Conservation (phyloP, 35 echinoderm and acorn worm species). For the Apostichopus californicus region DNA sequence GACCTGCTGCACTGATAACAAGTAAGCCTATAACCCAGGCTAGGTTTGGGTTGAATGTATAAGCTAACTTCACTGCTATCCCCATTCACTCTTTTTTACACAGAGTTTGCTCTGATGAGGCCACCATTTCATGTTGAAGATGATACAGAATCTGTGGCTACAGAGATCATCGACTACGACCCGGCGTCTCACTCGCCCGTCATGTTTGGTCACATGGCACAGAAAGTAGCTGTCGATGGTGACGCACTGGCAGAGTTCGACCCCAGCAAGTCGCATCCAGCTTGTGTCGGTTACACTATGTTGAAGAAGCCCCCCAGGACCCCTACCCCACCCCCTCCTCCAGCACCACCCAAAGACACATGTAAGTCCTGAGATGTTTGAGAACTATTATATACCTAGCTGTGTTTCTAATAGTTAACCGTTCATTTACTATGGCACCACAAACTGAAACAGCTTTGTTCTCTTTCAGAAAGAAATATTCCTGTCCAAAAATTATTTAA, state of each 20-base stretch:
- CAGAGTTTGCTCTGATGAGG: slow-evolving; percentile 92
- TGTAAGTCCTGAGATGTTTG: slow-evolving; percentile 58
- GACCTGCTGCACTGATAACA: no score
- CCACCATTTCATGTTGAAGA: slow-evolving; percentile 89
- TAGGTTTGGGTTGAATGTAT: not conserved
- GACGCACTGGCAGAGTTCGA: slow-evolving; percentile 78
- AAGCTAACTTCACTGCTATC: not conserved
- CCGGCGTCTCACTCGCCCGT: slow-evolving; percentile 89
- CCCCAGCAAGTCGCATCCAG: slow-evolving; percentile 88
- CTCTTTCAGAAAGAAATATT: no score
- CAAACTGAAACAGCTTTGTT: no score
- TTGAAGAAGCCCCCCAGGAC: slow-evolving; percentile 73
- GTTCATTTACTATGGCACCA: no score
- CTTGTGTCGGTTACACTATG: slow-evolving; percentile 92
- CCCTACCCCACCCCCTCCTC: slow-evolving; percentile 76
- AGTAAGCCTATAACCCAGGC: not conserved
- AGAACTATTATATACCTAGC: no score
- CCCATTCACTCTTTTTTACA: not conserved
- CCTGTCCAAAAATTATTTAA: no score
- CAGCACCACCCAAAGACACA: slow-evolving; percentile 83
- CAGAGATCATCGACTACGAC: slow-evolving; percentile 91
- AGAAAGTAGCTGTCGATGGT: slow-evolving; percentile 70
- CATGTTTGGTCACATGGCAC: slow-evolving; percentile 88
- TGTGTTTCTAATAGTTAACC: no score
- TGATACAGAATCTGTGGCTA: slow-evolving; percentile 87